Conservation (phyloP, 2,797 vertebrate species). For the Eospalax fontanierii region DNA sequence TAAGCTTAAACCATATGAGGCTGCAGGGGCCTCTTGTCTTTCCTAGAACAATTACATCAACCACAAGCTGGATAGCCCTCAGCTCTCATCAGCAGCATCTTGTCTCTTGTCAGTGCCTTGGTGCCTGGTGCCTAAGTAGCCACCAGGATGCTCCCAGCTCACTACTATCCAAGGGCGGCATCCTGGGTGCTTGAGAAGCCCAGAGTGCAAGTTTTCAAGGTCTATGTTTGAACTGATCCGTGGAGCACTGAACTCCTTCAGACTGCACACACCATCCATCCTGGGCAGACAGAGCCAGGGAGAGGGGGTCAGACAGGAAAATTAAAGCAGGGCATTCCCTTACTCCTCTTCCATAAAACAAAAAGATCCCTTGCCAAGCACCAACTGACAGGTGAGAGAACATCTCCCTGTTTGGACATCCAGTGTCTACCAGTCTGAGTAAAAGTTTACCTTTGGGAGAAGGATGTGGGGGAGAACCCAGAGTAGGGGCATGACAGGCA, state of each 20-base stretch:
- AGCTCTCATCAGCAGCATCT: neutral
- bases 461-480: neutral
- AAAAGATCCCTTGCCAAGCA: slow-evolving; percentile 70
- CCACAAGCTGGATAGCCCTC: neutral
- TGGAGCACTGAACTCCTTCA: neutral
- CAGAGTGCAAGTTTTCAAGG: neutral
- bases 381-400: slow-evolving; percentile 69
- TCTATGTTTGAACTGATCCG: neutral
- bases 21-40: neutral
- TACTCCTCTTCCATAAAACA: slow-evolving; percentile 46
- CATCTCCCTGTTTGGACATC: slow-evolving; percentile 57
- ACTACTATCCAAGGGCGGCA: neutral
- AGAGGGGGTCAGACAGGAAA: neutral
- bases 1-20: neutral
- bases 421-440: slow-evolving; percentile 39
- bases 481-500: neutral
- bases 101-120: neutral
- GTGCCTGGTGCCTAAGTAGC: neutral
- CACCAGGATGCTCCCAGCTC: neutral
- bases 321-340: neutral
- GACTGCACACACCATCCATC: neutral
- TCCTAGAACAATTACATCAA: neutral
- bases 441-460: slow-evolving; percentile 75
- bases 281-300: neutral
- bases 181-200: slow-evolving; percentile 16